phyloP scores from a whole-genome alignment of 92 coral and sea anemone species.

The Zoanthus gigantus region DNA sequence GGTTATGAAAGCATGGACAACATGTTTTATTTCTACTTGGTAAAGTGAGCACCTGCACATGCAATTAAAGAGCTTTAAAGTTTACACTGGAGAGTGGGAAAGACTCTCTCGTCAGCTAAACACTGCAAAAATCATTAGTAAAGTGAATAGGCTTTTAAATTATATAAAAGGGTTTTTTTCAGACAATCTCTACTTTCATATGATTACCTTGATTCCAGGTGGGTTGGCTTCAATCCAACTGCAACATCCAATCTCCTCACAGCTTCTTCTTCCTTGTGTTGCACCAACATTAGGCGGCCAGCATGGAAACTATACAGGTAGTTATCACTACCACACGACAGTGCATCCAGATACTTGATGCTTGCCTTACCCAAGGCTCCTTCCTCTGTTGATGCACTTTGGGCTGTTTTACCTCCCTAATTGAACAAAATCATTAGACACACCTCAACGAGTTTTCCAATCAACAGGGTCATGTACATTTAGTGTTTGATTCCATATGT shows the following conservation, averaged over 20 bases:
- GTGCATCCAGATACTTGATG: conserved; percentile 91
- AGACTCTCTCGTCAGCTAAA: too few relatives aligned
- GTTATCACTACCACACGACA: conserved; percentile 75
- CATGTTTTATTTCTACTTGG: too few relatives aligned
- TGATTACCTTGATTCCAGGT: conserved; percentile 81
- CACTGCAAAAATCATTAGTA: too few relatives aligned
- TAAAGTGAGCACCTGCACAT: too few relatives aligned
- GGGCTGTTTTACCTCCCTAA: conserved; percentile 80
- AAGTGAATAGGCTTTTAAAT: too few relatives aligned
- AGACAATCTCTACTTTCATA: background rate
- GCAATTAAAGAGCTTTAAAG: too few relatives aligned
- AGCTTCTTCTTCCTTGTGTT: conserved; percentile 90
- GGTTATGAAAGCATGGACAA: too few relatives aligned
- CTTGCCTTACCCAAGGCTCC: conserved; percentile 92
- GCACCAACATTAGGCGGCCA: conserved; percentile 89
- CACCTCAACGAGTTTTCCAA: background rate
- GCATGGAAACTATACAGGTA: conserved; percentile 90
- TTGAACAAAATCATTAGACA: background rate
- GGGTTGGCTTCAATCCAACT: conserved; percentile 88
- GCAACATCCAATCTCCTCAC: conserved; percentile 80
- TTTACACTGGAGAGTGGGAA: too few relatives aligned
- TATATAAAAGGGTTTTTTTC: too few relatives aligned
- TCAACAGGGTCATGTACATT: background rate
- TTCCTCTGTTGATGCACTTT: conserved; percentile 83
- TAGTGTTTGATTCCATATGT: background rate